Evolutionary conservation across 2,797 vertebrate genomes (phyloP).

Genomic region (Protosalanx chinensis): DNA sequence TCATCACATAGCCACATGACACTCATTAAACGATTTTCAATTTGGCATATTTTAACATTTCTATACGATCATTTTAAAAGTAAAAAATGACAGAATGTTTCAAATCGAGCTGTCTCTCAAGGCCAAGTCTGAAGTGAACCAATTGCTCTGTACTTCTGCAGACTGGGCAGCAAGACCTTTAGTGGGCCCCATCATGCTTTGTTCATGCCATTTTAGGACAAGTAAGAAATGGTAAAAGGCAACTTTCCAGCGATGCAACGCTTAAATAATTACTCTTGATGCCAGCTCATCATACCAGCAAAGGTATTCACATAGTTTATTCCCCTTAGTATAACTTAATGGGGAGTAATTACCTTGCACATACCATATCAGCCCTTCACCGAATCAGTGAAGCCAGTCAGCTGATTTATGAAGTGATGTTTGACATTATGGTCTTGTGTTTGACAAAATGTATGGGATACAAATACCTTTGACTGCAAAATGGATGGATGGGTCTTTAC

Average conservation of each 20-base stretch:
- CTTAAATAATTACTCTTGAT: constrained; percentile 20
- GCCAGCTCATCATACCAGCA: not conserved
- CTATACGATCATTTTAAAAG: not conserved
- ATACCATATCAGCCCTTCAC: too few species aligned
- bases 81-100: too few species aligned
- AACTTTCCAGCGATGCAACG: constrained; percentile 20
- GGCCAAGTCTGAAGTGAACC: not conserved
- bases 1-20: not conserved
- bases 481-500: too few species aligned
- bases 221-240: constrained; percentile 28
- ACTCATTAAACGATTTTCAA: not conserved
- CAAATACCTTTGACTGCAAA: too few species aligned
- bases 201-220: constrained; percentile 40
- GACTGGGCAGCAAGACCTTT: constrained; percentile 9
- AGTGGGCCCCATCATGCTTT: constrained; percentile 18
- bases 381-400: too few species aligned
- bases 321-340: too few species aligned
- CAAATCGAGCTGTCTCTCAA: not conserved
- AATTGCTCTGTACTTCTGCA: constrained; percentile 1
- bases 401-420: constrained; percentile 10
- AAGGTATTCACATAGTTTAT: not conserved
- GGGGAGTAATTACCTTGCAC: too few species aligned
- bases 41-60: not conserved
- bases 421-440: constrained; percentile 3
- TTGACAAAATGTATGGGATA: not conserved